phyloP scores from a whole-genome alignment of 2,113 vertebrate species.

The Strigops habroptila region DNA sequence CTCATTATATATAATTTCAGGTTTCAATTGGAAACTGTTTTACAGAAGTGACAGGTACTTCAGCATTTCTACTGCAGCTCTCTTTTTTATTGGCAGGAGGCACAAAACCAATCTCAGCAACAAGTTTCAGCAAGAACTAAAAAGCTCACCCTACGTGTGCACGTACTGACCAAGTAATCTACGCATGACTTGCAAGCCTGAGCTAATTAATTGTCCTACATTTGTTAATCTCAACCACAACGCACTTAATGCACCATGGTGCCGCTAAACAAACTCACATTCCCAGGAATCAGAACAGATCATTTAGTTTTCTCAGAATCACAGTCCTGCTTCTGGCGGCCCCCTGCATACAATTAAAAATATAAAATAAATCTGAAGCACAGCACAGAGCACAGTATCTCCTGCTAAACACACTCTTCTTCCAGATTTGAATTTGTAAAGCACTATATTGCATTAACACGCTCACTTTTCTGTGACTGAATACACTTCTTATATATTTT shows the following conservation, averaged over 20 bases:
- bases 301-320: background rate
- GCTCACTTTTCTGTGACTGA: background rate
- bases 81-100: background rate
- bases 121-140: background rate
- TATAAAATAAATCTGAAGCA: background rate
- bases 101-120: background rate
- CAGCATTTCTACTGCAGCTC: background rate
- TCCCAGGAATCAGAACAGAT: background rate
- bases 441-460: background rate
- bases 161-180: background rate
- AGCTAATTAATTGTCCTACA: constrained; percentile 25
- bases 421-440: background rate
- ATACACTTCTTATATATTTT: background rate
- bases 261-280: background rate
- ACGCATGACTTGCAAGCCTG: background rate
- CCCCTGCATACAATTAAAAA: background rate
- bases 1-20: constrained; percentile 44
- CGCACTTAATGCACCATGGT: background rate
- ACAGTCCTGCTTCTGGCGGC: background rate
- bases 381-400: background rate
- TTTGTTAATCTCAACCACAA: background rate
- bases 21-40: constrained; percentile 25
- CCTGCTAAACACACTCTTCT: background rate
- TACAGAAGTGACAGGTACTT: constrained; percentile 23
- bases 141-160: background rate